Evolutionary conservation across 2,113 vertebrate species (phyloP).

Genomic region (Megaleporinus macrocephalus): DNA sequence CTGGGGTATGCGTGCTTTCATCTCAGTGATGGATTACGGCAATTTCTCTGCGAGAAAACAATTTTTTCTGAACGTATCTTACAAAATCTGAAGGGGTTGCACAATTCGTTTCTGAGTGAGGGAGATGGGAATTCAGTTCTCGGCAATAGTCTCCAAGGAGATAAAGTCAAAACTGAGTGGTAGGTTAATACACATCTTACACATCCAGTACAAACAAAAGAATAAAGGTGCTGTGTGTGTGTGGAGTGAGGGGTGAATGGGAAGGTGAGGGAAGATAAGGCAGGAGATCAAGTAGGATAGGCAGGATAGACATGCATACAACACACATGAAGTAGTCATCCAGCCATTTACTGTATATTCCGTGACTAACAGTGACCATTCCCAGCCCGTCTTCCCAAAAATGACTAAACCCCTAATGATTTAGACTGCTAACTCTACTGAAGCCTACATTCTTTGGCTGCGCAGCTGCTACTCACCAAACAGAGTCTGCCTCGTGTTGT

Average conservation of each 20-base stretch:
- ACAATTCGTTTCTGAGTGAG: neutral
- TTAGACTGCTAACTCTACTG: conserved; percentile 49
- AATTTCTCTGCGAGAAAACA: neutral
- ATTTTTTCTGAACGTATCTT: neutral
- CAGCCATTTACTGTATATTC: conserved; percentile 1
- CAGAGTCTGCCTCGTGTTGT: conserved; percentile 80
- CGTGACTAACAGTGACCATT: neutral
- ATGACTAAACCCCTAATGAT: conserved; percentile 47
- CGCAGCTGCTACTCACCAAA: conserved; percentile 84
- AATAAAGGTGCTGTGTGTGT: neutral
- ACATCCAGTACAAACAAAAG: conserved; percentile 2
- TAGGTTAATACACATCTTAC: neutral
- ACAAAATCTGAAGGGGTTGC: conserved; percentile 5
- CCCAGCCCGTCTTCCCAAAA: conserved; percentile 4
- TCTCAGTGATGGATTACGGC: neutral
- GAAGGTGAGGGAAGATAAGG: conserved; percentile 16
- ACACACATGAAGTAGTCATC: neutral
- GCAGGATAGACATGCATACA: neutral
- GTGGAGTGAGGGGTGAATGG: neutral
- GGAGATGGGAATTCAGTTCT: neutral
- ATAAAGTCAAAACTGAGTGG: neutral
- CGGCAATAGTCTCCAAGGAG: neutral
- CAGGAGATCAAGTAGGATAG: neutral
- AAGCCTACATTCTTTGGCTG: conserved; percentile 58
- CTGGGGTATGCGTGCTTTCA: neutral